phyloP scores from a whole-genome alignment of 2,113 vertebrate genomes.

The Dasyornis broadbenti region DNA sequence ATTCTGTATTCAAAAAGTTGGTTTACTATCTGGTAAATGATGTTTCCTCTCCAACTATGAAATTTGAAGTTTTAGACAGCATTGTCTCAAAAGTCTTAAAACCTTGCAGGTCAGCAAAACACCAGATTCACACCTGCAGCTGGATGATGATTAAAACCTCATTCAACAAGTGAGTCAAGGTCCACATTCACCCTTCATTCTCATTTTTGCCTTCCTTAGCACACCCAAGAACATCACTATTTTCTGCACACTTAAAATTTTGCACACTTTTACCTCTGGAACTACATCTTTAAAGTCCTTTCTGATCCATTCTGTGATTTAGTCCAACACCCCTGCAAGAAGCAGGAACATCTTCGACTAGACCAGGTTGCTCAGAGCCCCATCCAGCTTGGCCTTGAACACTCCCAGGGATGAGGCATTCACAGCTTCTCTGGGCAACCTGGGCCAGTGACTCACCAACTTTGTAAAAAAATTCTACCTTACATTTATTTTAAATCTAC shows the following conservation, averaged over 20 bases:
- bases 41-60: neutral
- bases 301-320: neutral
- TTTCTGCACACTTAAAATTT: neutral
- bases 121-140: neutral
- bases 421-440: neutral
- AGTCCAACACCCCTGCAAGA: neutral
- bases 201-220: neutral
- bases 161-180: neutral
- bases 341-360: neutral
- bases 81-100: neutral
- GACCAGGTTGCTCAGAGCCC: neutral
- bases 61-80: accelerated
- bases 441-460: neutral
- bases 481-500: neutral
- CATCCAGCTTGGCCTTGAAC: neutral
- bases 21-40: neutral
- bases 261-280: neutral
- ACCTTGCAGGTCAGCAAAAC: neutral
- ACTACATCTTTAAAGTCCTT: neutral
- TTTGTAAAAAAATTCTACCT: no score
- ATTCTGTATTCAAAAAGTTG: neutral
- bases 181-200: neutral
- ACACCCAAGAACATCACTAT: neutral
- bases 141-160: neutral
- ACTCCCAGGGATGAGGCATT: neutral